These are phyloP conservation scores for Lophotriccus pileatus DNA, from an alignment of 2,797 vertebrate genomes.

Conservation along the genomic window DNA sequence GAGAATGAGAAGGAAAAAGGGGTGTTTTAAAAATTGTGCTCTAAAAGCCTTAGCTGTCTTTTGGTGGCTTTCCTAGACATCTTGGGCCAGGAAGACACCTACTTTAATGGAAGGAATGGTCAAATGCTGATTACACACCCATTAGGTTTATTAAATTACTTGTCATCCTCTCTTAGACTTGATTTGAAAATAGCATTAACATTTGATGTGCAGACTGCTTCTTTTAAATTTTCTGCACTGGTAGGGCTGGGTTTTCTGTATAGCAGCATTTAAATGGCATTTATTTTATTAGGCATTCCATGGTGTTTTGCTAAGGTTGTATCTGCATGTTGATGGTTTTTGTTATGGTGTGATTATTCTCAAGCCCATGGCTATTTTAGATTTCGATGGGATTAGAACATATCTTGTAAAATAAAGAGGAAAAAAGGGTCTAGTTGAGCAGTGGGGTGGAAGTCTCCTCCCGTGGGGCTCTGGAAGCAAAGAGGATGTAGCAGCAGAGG, in stretches of 20 bases:
- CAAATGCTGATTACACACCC: neutral
- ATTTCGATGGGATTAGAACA: neutral
- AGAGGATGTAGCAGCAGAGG: neutral
- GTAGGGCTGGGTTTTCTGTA: neutral
- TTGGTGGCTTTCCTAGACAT: neutral
- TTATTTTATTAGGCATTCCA: neutral
- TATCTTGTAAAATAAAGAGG: neutral
- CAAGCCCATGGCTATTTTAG: neutral
- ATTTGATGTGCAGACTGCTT: neutral
- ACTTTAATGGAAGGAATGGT: neutral
- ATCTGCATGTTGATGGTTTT: neutral
- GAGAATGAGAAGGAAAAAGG: neutral
- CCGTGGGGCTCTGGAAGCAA: neutral
- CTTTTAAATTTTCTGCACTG: neutral
- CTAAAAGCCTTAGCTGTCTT: neutral
- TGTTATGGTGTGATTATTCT: neutral
- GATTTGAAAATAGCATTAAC: conserved; percentile 7
- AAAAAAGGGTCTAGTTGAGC: neutral
- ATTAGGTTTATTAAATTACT: conserved; percentile 15
- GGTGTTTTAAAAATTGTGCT: neutral
- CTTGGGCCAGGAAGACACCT: neutral
- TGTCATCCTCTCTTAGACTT: neutral
- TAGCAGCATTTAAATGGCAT: neutral
- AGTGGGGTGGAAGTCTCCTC: neutral
- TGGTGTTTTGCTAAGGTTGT: conserved; percentile 1